Percentiles rank a stretch among this genome's conserved stretches.
Evolutionary conservation across 1,140 invertebrate species (phyloP).

Genomic region (Temnothorax nylanderi): DNA sequence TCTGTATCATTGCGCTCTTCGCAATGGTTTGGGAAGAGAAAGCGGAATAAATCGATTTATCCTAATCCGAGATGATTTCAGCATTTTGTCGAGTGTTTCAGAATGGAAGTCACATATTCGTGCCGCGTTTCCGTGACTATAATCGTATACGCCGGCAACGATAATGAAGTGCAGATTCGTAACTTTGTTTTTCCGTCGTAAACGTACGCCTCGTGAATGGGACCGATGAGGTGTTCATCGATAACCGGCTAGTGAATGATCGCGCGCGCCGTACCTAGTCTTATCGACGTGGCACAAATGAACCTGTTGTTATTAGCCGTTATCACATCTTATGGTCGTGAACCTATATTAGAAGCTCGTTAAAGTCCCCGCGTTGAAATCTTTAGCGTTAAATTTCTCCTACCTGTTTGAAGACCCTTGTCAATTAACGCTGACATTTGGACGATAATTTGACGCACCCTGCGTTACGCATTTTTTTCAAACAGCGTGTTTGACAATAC

Average conservation of each 20-base stretch:
- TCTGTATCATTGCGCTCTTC: background rate
- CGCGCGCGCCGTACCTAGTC: background rate
- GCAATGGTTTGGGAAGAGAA: too few species aligned
- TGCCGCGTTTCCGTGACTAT: background rate
- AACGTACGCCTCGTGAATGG: constrained; percentile 4
- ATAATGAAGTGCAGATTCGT: constrained; percentile 23
- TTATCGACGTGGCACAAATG: constrained; percentile 36
- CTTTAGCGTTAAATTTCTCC: background rate
- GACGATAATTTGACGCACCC: background rate
- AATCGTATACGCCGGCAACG: background rate
- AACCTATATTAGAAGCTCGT: constrained; percentile 33
- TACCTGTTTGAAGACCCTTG: background rate
- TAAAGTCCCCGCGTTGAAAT: background rate
- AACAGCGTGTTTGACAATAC: background rate
- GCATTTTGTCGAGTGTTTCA: background rate
- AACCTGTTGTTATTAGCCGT: constrained; percentile 37
- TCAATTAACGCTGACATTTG: constrained; percentile 33
- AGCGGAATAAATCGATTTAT: background rate
- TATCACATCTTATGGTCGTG: constrained; percentile 36
- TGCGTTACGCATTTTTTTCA: background rate
- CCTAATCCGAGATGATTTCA: background rate
- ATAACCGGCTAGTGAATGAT: constrained; percentile 17
- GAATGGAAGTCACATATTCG: background rate
- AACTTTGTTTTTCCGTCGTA: constrained; percentile 30
- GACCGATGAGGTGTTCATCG: background rate